Evolutionary conservation across 1,140 invertebrate genomes (phyloP).

Genomic region (Oryzaephilus surinamensis): DNA sequence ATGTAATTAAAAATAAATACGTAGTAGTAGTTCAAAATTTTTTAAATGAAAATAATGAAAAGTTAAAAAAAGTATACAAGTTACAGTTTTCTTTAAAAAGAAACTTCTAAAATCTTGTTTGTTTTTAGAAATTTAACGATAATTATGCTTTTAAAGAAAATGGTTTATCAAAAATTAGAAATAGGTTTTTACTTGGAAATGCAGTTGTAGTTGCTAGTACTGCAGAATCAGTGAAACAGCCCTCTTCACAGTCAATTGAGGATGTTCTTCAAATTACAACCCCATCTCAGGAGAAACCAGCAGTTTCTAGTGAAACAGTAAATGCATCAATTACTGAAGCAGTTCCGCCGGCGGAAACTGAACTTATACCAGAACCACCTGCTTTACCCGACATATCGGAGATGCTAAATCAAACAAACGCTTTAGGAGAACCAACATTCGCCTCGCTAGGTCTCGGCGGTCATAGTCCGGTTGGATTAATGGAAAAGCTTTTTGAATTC

Average conservation of each 20-base stretch:
- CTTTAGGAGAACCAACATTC: constrained; percentile 64
- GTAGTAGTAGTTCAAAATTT: too few species aligned
- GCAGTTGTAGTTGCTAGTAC: too few species aligned
- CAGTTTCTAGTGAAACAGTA: neutral
- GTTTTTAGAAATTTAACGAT: neutral
- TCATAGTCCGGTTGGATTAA: constrained; percentile 63
- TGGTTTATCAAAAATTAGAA: neutral
- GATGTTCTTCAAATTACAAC: neutral
- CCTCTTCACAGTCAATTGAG: too few species aligned
- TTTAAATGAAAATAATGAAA: too few species aligned
- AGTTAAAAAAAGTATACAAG: too few species aligned
- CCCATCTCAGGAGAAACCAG: constrained; percentile 2
- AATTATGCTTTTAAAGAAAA: neutral
- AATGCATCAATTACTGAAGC: neutral
- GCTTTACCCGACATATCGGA: constrained; percentile 41
- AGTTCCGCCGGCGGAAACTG: neutral
- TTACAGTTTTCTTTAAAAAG: too few species aligned
- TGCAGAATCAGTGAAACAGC: too few species aligned
- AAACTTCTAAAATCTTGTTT: too few species aligned
- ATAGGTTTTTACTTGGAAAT: neutral
- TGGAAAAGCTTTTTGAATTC: constrained; percentile 71
- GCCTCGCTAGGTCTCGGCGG: constrained; percentile 69
- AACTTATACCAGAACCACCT: constrained; percentile 33
- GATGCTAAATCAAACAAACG: constrained; percentile 38
- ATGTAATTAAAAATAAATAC: too few species aligned